phyloP scores from a whole-genome alignment of 2,113 vertebrate species.

The Nibea coibor region DNA sequence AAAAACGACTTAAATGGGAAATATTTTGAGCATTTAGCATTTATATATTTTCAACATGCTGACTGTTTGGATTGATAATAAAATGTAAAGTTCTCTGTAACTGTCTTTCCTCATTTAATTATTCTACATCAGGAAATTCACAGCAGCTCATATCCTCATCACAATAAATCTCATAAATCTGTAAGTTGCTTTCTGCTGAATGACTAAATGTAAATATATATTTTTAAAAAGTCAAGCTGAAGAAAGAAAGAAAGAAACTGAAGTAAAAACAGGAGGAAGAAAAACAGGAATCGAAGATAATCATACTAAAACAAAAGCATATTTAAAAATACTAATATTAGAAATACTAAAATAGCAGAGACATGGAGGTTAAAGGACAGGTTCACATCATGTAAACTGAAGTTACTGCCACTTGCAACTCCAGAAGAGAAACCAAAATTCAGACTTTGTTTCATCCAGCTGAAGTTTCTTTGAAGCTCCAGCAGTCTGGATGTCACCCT shows the following conservation, averaged over 20 bases:
- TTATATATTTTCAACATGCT: constrained; percentile 20
- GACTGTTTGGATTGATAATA: constrained; percentile 48
- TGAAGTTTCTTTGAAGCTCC: neutral
- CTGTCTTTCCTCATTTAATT: neutral
- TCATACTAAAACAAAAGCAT: neutral
- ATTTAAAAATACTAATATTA: neutral
- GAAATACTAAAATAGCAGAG: neutral
- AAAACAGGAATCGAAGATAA: too few relatives aligned
- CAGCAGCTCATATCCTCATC: too few relatives aligned
- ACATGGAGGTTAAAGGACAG: neutral
- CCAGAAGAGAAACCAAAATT: too few relatives aligned
- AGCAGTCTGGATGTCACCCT: neutral
- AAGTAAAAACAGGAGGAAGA: neutral
- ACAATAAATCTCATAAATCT: too few relatives aligned
- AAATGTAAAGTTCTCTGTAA: constrained; percentile 30
- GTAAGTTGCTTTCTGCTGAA: too few relatives aligned
- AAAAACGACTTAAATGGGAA: neutral
- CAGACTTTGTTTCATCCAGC: neutral
- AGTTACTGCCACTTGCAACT: neutral
- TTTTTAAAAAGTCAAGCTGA: too few relatives aligned
- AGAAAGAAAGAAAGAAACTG: neutral
- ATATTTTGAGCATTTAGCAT: neutral
- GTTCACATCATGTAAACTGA: neutral
- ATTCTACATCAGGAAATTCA: too few relatives aligned
- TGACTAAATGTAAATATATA: too few relatives aligned